Base-by-base conservation (phyloP, 2,888 invertebrate species). In the Apeira syringaria region DNA sequence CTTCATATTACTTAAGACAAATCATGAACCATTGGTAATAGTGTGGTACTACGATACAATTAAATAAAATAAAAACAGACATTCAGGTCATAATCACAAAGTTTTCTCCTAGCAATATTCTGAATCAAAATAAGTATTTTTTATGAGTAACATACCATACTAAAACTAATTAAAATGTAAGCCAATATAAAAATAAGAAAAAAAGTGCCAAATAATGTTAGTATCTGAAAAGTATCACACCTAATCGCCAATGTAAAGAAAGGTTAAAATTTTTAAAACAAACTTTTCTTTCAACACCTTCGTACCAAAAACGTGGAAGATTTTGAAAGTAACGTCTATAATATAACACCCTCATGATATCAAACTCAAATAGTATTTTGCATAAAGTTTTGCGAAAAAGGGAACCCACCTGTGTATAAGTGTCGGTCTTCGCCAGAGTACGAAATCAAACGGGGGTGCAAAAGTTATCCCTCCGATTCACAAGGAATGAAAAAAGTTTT, bases 401-500 rank as follows among this genome's bases (percentile, higher is more conserved):
- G 53, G 64, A 63, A 56, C 66, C n/a, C 71, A 72, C 72, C 72
- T 72, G 71, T 64, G 61, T 56, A 53, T 61, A 65, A 71, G 60
- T 61, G 61, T 59, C 59, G 49, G 60, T 61, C 53, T 57, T 50
- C 55, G 56, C n/a, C 46, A 55, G 48, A 43, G 39, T 41, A 47
- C 55, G 53, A 69, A 75, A 74, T 76, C 76, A 70, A 75, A 75
- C 60, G 53, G 52, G 59, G 50, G 59, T 57, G 64, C 60, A 49
- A 22, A 67, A 70, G 62, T 68, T 65, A 41, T 35, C 9, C 26
- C 47, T 31, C 42, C 62, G 59, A 69, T 64, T 54, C 61, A 47
- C 47, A 56, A 61, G 64, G 75, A 75, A 76, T 75, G 71, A 78
- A 79, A 76, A 81, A 81, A 78, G 67, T 79, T 80, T 56, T 29